phyloP scores from a whole-genome alignment of 1,140 invertebrate genomes.

The Varroa destructor region DNA sequence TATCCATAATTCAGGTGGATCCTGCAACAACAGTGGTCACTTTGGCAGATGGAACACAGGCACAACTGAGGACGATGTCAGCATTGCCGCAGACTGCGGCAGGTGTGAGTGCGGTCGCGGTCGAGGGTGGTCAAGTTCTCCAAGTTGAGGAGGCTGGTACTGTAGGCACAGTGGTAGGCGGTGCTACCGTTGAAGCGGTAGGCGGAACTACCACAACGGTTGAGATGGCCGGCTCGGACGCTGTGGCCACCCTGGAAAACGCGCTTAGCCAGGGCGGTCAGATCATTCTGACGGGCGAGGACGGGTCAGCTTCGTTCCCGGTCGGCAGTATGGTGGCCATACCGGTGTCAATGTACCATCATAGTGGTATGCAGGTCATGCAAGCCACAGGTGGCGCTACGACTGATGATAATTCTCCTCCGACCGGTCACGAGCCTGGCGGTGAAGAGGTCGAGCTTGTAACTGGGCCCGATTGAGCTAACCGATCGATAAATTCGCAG shows the following conservation, averaged over 20 bases:
- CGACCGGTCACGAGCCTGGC: not conserved
- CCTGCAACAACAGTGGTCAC: conserved; percentile 78
- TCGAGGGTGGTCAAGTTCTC: conserved; percentile 5
- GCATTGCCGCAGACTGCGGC: conserved; percentile 49
- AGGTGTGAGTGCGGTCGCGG: not conserved
- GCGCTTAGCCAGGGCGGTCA: conserved; percentile 77
- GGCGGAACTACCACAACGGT: not conserved
- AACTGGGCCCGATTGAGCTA: not conserved
- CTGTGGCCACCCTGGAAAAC: conserved; percentile 50
- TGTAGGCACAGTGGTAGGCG: not conserved
- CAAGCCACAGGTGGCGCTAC: not conserved
- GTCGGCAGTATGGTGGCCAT: conserved; percentile 89
- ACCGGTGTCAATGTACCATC: conserved; percentile 86
- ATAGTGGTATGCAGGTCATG: conserved; percentile 12
- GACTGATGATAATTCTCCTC: not conserved
- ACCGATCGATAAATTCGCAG: no score
- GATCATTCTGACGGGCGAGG: conserved; percentile 83
- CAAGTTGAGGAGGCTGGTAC: conserved; percentile 32
- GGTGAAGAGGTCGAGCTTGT: conserved; percentile 19
- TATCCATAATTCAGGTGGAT: conserved; percentile 90
- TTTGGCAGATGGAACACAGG: conserved; percentile 83
- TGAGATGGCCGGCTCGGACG: conserved; percentile 15
- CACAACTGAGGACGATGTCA: conserved; percentile 76
- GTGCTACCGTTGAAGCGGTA: not conserved
- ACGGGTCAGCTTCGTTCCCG: conserved; percentile 70